Conservation (phyloP, 2,113 vertebrate genomes). For the Dicaeum eximium region DNA sequence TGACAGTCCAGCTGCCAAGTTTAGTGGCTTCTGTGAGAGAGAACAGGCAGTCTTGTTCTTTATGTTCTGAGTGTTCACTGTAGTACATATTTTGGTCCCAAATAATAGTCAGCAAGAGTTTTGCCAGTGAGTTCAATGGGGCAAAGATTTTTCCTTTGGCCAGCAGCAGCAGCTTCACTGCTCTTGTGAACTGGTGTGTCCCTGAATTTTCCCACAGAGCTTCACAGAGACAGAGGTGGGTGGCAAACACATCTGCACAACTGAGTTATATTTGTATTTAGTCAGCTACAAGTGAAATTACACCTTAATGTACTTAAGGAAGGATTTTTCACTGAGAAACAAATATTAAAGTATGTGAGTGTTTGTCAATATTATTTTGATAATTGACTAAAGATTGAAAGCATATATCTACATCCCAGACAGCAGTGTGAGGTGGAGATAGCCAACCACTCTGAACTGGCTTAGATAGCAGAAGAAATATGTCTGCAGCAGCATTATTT, state of each 20-base stretch:
- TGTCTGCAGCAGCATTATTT: background rate
- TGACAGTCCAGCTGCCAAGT: background rate
- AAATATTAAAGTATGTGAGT: background rate
- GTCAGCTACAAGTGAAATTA: background rate
- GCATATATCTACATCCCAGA: background rate
- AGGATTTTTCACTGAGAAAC: background rate
- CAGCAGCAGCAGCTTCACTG: background rate
- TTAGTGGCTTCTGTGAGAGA: background rate
- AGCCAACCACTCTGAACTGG: background rate
- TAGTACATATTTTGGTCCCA: background rate
- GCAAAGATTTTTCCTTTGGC: background rate
- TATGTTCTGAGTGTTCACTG: background rate
- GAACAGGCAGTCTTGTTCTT: background rate
- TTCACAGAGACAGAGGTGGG: background rate
- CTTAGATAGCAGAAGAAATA: background rate
- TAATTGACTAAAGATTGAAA: constrained; percentile 2
- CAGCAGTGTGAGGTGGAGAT: background rate
- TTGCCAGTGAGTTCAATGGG: background rate
- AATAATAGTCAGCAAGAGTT: background rate
- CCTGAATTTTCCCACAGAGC: background rate
- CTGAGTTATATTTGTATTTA: background rate
- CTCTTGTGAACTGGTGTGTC: background rate
- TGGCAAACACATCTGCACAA: background rate
- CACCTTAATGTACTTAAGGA: background rate
- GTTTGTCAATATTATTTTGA: background rate